A percentile compares a stretch with the other conserved stretches of the same genome.
phyloP scores from a whole-genome alignment of 92 coral and sea anemone genomes.

The Porites cylindrica region DNA sequence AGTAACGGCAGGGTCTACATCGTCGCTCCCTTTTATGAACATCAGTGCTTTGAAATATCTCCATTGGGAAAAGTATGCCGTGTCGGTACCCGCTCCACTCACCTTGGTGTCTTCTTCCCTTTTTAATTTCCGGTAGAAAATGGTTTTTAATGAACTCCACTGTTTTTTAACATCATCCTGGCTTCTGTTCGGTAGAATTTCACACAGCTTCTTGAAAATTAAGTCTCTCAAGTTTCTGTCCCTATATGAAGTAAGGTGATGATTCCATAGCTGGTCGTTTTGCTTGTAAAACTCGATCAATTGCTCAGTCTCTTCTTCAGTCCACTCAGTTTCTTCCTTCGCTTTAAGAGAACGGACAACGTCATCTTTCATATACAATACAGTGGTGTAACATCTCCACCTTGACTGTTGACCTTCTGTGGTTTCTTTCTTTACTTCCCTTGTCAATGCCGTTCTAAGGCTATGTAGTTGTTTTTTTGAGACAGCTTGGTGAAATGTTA shows the following conservation, averaged over 20 bases:
- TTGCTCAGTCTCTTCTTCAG: slow-evolving; percentile 53
- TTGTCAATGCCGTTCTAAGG: slow-evolving; percentile 50
- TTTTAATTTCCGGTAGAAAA: slow-evolving; percentile 39
- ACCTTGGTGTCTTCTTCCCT: slow-evolving; percentile 56
- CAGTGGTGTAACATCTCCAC: slow-evolving; percentile 33
- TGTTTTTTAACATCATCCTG: slow-evolving; percentile 45
- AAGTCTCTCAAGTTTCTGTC: slow-evolving; percentile 55
- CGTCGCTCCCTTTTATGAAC: slow-evolving; percentile 52
- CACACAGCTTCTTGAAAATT: slow-evolving; percentile 32
- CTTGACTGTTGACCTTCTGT: slow-evolving; percentile 24
- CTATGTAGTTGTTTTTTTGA: slow-evolving; percentile 24
- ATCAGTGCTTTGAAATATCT: slow-evolving; percentile 15
- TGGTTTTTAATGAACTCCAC: slow-evolving; percentile 45
- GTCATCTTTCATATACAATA: slow-evolving; percentile 41
- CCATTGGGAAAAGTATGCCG: slow-evolving; percentile 47
- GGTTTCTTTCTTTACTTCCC: slow-evolving; percentile 39
- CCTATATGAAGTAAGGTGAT: neutral
- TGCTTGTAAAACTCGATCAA: slow-evolving; percentile 58
- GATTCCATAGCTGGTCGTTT: slow-evolving; percentile 9
- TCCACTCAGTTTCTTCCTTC: slow-evolving; percentile 51
- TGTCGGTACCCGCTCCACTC: slow-evolving; percentile 54
- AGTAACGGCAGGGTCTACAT: slow-evolving; percentile 31
- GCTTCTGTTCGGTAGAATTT: slow-evolving; percentile 43
- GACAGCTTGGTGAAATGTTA: too few species aligned
- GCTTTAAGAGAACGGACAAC: slow-evolving; percentile 42